phyloP scores from a whole-genome alignment of 2,797 vertebrate species.

The Thripadectes ignobilis region DNA sequence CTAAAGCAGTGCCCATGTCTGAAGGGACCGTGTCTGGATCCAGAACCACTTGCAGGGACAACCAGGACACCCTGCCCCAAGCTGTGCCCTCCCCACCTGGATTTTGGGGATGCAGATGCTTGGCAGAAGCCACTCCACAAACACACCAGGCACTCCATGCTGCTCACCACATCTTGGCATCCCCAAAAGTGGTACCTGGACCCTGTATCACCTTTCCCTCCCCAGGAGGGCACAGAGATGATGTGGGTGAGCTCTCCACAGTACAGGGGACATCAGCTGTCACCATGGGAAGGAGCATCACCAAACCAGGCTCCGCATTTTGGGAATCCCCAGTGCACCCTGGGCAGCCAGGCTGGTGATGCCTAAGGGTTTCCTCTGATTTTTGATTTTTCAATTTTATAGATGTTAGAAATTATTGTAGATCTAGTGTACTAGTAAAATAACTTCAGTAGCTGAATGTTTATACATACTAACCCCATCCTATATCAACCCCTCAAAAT shows the following conservation, averaged over 20 bases:
- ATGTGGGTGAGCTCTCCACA: background rate
- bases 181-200: background rate
- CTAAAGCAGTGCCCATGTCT: fast-evolving
- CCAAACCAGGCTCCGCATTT: fast-evolving
- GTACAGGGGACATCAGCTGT: fast-evolving
- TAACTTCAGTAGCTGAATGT: no score
- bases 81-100: fast-evolving
- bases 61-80: background rate
- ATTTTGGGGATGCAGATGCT: background rate
- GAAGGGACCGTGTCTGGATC: fast-evolving
- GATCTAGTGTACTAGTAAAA: no score
- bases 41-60: background rate
- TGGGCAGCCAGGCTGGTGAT: no score
- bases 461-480: no score
- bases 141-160: fast-evolving
- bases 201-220: fast-evolving
- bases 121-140: fast-evolving
- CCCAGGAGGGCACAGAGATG: background rate
- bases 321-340: fast-evolving
- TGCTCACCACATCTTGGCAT: fast-evolving
- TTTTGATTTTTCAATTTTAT: no score
- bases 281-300: fast-evolving
- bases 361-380: no score
- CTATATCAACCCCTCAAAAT: no score
- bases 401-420: no score